Evolutionary conservation across 1,140 invertebrate genomes (phyloP).

Genomic region (Chrysoperla carnea): DNA sequence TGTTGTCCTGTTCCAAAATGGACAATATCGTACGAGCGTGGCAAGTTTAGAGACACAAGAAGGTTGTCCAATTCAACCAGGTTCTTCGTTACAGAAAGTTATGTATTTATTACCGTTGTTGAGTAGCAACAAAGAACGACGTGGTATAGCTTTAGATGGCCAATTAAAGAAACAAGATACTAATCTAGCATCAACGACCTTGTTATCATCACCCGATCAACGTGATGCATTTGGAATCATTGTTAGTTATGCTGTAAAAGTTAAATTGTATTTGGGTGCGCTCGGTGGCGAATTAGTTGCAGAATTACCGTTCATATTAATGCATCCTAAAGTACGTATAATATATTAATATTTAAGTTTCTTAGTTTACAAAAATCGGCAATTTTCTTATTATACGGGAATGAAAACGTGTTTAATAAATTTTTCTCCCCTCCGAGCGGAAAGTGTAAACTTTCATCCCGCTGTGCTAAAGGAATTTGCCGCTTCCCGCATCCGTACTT

Average conservation of each 20-base stretch:
- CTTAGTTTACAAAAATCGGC: too few species aligned
- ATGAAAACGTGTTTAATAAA: too few species aligned
- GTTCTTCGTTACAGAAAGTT: slow-evolving; percentile 82
- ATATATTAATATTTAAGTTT: too few species aligned
- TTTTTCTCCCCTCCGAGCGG: too few species aligned
- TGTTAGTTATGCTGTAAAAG: slow-evolving; percentile 82
- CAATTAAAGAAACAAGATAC: slow-evolving; percentile 77
- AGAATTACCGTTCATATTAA: slow-evolving; percentile 92
- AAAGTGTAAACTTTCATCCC: too few species aligned
- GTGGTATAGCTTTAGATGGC: slow-evolving; percentile 90
- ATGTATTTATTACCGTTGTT: slow-evolving; percentile 71
- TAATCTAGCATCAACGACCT: slow-evolving; percentile 89
- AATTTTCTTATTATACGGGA: too few species aligned
- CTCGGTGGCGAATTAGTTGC: slow-evolving; percentile 85
- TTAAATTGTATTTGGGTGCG: slow-evolving; percentile 87
- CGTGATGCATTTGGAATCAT: slow-evolving; percentile 78
- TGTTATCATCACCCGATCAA: slow-evolving; percentile 69
- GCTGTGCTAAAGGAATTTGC: too few species aligned
- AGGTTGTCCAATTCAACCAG: slow-evolving; percentile 89
- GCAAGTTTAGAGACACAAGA: slow-evolving; percentile 85
- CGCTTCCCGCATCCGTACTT: too few species aligned
- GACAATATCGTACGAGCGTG: slow-evolving; percentile 91
- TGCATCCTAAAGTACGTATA: slow-evolving; percentile 69
- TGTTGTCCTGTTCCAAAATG: slow-evolving; percentile 95
- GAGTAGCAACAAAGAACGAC: slow-evolving; percentile 63